Evolutionary conservation across 2,797 vertebrate genomes (phyloP), one percentile per base, ranked within the genome.

Genomic region (Xenentodon cancila): DNA sequence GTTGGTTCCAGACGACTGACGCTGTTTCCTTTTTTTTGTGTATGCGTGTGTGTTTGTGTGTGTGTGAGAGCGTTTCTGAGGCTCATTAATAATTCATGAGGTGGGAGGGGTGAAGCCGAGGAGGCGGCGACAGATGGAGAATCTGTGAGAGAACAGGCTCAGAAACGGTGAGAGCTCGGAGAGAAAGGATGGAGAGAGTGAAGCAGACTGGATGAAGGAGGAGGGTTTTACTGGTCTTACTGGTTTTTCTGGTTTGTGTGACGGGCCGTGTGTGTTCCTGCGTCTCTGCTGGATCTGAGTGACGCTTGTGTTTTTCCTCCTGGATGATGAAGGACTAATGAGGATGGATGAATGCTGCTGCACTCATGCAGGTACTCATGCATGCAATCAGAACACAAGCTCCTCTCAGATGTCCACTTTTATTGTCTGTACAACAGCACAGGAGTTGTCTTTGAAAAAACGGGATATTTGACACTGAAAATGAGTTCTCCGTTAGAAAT

Each of bases 11-110:
- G n/a, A n/a, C n/a, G n/a, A n/a, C n/a, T n/a, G n/a, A n/a, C n/a
- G n/a, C n/a, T n/a, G n/a, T n/a, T n/a, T n/a, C n/a, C n/a, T n/a
- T n/a, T n/a, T n/a, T n/a, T n/a, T n/a, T n/a, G 25, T 25, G 25
- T 25, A 5, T 25, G 3, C 5, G 25, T 25, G 25, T 25, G 25
- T 25, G 25, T 3, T 25, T 5, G 3, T 25, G 25, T 25, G 25
- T 25, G 5, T 25, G 25, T 25, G 25, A 25, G 25, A 25, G 25
- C 5, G 25, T 25, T 3, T 25, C 25, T 70, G 61, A 67, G 75
- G 61, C 40, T 74, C 53, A 86, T 93, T 82, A 80, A 93, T 91
- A 88, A 93, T 93, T 79, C 58, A 94, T 93, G 84, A 91, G 85
- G 80, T 91, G 85, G 92, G 92, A 77, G 82, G 90, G 84, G 67